phyloP scores from a whole-genome alignment of 2,113 vertebrate genomes.

The Oncorhynchus mykiss region DNA sequence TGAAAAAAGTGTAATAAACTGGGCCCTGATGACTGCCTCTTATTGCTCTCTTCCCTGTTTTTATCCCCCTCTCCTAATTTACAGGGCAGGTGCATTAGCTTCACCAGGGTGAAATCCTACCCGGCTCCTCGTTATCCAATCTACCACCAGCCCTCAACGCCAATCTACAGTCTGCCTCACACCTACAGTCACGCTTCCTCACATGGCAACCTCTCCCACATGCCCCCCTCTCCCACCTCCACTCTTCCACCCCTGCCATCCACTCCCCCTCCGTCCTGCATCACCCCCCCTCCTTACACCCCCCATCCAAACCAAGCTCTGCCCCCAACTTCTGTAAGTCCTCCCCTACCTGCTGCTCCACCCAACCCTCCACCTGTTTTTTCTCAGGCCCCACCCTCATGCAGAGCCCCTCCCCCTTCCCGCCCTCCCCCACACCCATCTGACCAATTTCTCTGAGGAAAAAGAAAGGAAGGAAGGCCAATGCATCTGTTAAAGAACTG shows the following conservation, averaged over 20 bases:
- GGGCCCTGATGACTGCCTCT: neutral
- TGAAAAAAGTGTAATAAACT: too few species aligned
- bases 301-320: slow-evolving; percentile 67
- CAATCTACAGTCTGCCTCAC: slow-evolving; percentile 75
- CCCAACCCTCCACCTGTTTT: slow-evolving; percentile 49
- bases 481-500: neutral
- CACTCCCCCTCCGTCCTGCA: slow-evolving; percentile 71
- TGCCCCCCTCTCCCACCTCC: slow-evolving; percentile 66
- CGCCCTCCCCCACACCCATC: slow-evolving; percentile 85
- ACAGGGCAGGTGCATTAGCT: slow-evolving; percentile 91
- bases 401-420: slow-evolving; percentile 83
- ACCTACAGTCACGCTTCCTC: slow-evolving; percentile 49
- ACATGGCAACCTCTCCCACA: slow-evolving; percentile 47
- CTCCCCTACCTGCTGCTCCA: slow-evolving; percentile 14
- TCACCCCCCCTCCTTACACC: slow-evolving; percentile 69
- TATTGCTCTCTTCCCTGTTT: neutral
- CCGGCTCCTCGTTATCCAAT: slow-evolving; percentile 81
- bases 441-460: slow-evolving; percentile 18
- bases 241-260: slow-evolving; percentile 72
- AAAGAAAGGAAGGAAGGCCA: slow-evolving; percentile 2
- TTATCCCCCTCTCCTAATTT: slow-evolving; percentile 40
- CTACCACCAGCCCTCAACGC: slow-evolving; percentile 79
- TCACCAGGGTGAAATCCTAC: slow-evolving; percentile 82
- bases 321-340: slow-evolving; percentile 42
- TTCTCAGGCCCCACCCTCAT: slow-evolving; percentile 71